phyloP scores from a whole-genome alignment of 1,140 invertebrate species.

The Cyclargus thomasi region DNA sequence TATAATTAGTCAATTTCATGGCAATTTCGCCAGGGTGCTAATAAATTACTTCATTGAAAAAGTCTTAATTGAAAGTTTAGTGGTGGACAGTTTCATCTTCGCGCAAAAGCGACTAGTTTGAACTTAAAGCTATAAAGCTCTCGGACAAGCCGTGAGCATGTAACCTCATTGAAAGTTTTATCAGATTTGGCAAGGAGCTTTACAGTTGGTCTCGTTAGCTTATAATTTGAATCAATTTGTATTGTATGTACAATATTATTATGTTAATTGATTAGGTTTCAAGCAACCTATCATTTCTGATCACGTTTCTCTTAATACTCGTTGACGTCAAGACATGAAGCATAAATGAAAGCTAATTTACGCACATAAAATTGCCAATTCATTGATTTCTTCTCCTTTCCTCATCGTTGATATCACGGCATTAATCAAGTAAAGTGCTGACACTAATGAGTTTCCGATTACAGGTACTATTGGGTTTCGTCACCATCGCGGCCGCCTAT shows the following conservation, averaged over 20 bases:
- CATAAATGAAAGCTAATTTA: neutral
- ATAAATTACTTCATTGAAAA: no score
- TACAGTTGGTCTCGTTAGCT: neutral
- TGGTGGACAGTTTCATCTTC: neutral
- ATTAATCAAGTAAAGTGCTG: neutral
- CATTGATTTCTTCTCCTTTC: neutral
- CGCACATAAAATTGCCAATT: neutral
- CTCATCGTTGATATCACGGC: no score
- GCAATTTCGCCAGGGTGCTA: neutral
- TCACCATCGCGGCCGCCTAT: constrained; percentile 62
- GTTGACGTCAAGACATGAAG: neutral
- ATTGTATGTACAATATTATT: no score
- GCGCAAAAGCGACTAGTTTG: neutral
- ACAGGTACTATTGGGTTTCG: constrained; percentile 70
- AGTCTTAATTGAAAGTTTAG: no score
- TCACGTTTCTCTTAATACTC: neutral
- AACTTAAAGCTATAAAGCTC: neutral
- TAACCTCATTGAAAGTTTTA: neutral
- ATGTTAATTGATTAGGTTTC: no score
- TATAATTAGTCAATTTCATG: neutral
- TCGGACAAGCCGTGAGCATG: neutral
- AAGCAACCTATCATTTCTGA: no score
- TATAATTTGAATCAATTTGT: no score
- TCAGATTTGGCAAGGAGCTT: neutral
- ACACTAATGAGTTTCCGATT: constrained; percentile 28